Evolutionary conservation across 2,797 vertebrate species (phyloP).

Genomic region (Sarcoramphus papa): DNA sequence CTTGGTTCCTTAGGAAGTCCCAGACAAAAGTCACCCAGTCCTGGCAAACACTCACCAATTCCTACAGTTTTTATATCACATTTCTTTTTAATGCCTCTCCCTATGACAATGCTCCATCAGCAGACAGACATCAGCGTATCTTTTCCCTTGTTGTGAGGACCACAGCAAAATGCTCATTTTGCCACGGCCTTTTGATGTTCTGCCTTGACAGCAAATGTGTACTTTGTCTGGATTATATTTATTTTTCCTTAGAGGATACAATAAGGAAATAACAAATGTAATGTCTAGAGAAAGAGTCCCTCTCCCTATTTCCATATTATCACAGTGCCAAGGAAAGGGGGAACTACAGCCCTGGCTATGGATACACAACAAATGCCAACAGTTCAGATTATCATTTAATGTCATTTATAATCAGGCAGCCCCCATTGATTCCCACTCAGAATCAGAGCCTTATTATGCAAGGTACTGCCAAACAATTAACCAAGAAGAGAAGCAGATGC

Average conservation of each 20-base stretch:
- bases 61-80: not conserved
- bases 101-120: not conserved
- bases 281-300: not conserved
- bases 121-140: not conserved
- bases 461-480: not conserved
- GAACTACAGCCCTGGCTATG: not conserved
- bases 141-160: not conserved
- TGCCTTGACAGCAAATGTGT: not conserved
- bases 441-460: not conserved
- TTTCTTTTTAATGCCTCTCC: not conserved
- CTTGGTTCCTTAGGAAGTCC: not conserved
- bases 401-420: not conserved
- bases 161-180: not conserved
- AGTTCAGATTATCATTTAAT: not conserved
- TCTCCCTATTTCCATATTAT: not conserved
- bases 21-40: not conserved
- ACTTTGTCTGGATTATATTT: not conserved
- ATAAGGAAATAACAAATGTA: not conserved
- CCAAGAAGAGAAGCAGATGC: not conserved
- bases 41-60: not conserved
- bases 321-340: not conserved
- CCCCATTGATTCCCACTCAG: not conserved
- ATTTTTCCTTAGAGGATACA: not conserved
- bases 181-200: not conserved
- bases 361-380: not conserved